Evolutionary conservation across 2,113 vertebrate species (phyloP).

Genomic region (Dissostichus mawsoni): DNA sequence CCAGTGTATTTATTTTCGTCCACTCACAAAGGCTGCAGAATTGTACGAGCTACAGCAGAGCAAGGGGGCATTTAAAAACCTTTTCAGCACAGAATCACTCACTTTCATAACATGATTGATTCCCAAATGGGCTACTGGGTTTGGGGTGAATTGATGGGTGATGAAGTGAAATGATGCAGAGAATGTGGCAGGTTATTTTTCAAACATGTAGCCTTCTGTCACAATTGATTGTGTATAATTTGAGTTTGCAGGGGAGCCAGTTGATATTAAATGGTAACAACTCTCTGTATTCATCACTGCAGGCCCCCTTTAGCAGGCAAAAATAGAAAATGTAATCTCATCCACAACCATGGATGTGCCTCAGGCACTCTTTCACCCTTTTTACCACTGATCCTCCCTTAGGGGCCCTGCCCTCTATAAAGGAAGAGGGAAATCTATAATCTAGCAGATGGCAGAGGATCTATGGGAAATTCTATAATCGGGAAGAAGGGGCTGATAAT

Average conservation of each 20-base stretch:
- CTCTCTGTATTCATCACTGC: conserved; percentile 79
- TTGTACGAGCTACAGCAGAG: conserved; percentile 7
- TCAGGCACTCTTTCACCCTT: conserved; percentile 81
- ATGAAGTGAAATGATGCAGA: conserved; percentile 75
- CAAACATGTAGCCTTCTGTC: conserved; percentile 71
- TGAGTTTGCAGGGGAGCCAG: conserved; percentile 78
- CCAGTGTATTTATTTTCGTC: neutral
- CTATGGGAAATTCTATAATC: conserved; percentile 82
- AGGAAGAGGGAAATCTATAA: conserved; percentile 83
- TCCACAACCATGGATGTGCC: conserved; percentile 76
- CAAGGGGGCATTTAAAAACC: conserved; percentile 50
- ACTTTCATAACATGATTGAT: conserved; percentile 76
- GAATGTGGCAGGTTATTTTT: conserved; percentile 80
- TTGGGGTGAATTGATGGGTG: conserved; percentile 77
- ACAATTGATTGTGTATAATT: conserved; percentile 83
- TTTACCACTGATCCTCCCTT: conserved; percentile 80
- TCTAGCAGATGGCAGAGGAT: conserved; percentile 84
- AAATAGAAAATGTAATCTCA: conserved; percentile 84
- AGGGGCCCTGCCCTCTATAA: conserved; percentile 76
- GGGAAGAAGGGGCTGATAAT: conserved; percentile 62
- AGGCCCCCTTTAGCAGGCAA: conserved; percentile 67
- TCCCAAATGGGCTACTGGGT: conserved; percentile 71
- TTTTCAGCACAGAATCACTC: conserved; percentile 60
- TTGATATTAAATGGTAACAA: conserved; percentile 84
- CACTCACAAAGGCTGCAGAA: neutral